Evolutionary conservation across 2,888 invertebrate species (phyloP), one percentile per base, ranked within the genome.

Genomic region (Elegia similella): DNA sequence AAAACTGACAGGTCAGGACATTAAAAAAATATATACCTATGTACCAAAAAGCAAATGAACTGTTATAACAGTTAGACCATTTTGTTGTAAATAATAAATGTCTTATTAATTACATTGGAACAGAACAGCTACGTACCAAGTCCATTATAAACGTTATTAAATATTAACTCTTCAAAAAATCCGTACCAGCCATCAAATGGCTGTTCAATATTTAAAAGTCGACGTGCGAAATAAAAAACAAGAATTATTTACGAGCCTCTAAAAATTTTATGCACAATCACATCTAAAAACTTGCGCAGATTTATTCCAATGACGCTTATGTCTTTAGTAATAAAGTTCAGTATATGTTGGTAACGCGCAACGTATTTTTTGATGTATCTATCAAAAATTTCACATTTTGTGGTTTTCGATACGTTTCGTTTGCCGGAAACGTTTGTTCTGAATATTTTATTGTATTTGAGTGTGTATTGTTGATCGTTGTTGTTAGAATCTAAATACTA

Each of bases 181-280:
- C 7, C n/a, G 30, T 8, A 32, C 44, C 34, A 32, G 34, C 15
- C 32, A 55, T 46, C 56, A 56, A 56, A 55, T 57, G 61, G 60
- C 58, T 61, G 66, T 62, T 65, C 63, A 65, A 68, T 64, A 72
- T 66, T 60, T 52, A 50, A 63, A 64, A 67, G 65, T 61, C 69
- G 63, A 56, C 55, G 50, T 57, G 60, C 59, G 60, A 70, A 72
- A 75, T 74, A 75, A 76, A 79, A 76, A 69, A 62, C 63, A 43
- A 61, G 63, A 66, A 73, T 73, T 68, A 74, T 78, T 82, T 79
- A 84, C 70, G 78, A 75, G 58, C 67, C 69, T 70, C 70, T 80
- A 72, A 81, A 80, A 75, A 66, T 75, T 75, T 73, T 69, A 77
- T 75, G 68, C 50, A 34, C 50, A 34, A 50, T 50, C 34, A 50